phyloP scores from a whole-genome alignment of 2,113 vertebrate species.

The Nesospiza acunhae region DNA sequence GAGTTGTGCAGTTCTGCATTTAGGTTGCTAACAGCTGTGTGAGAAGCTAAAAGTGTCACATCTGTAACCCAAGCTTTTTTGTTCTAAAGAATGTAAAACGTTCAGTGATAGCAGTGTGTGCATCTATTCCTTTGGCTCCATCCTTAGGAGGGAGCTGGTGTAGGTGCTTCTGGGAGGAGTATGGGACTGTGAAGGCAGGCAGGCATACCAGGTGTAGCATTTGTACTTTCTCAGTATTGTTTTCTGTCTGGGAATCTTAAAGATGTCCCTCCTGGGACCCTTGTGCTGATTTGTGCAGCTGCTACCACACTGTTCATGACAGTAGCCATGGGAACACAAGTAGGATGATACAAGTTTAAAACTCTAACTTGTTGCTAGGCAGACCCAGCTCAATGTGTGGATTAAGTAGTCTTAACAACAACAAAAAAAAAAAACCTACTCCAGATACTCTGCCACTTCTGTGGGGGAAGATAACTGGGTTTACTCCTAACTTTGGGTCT shows the following conservation, averaged over 20 bases:
- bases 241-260: conserved; percentile 58
- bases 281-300: conserved; percentile 66
- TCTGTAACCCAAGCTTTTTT: background rate
- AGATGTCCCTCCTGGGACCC: conserved; percentile 59
- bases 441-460: background rate
- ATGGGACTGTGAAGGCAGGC: background rate
- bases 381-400: conserved; percentile 49
- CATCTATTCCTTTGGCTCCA: background rate
- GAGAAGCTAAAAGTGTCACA: background rate
- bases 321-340: conserved; percentile 79
- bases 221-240: background rate
- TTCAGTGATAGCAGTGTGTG: background rate
- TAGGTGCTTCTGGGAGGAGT: background rate
- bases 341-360: conserved; percentile 73
- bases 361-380: conserved; percentile 77
- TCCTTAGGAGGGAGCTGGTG: background rate
- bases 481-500: background rate
- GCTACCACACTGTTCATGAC: conserved; percentile 50
- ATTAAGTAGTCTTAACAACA: conserved; percentile 56
- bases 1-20: background rate
- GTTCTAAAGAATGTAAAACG: background rate
- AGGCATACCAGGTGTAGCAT: background rate
- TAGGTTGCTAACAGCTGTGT: background rate
- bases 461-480: background rate
- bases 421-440: background rate